These are phyloP conservation scores for Daboia siamensis DNA, from an alignment of 2,113 vertebrate genomes.

Conservation along the genomic window DNA sequence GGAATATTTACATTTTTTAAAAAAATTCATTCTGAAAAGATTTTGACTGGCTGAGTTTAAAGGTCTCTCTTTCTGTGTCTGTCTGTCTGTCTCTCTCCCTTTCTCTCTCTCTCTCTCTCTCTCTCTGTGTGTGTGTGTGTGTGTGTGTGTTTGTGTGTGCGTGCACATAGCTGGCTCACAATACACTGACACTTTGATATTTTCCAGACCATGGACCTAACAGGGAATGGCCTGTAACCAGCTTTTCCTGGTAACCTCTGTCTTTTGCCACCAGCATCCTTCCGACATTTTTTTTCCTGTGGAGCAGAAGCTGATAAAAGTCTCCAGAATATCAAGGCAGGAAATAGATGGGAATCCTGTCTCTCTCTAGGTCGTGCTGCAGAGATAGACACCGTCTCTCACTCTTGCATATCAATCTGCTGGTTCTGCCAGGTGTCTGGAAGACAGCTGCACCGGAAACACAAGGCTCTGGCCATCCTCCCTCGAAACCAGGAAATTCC, in stretches of 20 bases:
- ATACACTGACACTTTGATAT: background rate
- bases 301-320: background rate
- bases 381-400: conserved; percentile 19
- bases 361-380: conserved; percentile 12
- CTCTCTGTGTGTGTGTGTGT: background rate
- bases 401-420: conserved; percentile 29
- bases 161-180: background rate
- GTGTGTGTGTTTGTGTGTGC: background rate
- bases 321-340: conserved; percentile 15
- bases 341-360: conserved; percentile 31
- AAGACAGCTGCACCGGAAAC: conserved; percentile 43
- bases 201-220: background rate
- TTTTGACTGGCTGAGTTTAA: background rate
- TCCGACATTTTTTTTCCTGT: background rate
- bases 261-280: background rate
- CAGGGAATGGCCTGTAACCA: background rate
- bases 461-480: conserved; percentile 37
- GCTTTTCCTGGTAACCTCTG: background rate
- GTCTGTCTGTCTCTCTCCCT: background rate
- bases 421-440: conserved; percentile 31
- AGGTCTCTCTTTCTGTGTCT: background rate
- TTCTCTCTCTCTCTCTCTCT: no score
- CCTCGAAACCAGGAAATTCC: conserved; percentile 38
- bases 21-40: background rate
- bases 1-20: no score